These are phyloP conservation scores for Prochilodus magdalenae DNA, from an alignment of 2,113 vertebrate genomes.

Conservation along the genomic window DNA sequence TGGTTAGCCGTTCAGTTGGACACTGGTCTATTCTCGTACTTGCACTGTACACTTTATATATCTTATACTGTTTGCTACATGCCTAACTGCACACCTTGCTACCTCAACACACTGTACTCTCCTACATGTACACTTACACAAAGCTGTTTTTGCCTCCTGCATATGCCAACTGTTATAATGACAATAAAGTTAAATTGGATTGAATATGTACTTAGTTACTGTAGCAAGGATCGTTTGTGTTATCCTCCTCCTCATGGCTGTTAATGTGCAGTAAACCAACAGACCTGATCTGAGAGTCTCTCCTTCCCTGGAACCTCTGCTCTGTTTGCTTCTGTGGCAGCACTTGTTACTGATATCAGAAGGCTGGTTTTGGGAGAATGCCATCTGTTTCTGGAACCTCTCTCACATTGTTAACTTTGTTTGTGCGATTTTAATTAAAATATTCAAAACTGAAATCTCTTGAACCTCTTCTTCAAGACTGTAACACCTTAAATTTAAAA, in stretches of 20 bases:
- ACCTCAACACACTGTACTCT: too few species aligned
- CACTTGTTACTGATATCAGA: background rate
- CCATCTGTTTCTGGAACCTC: background rate
- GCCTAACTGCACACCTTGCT: too few species aligned
- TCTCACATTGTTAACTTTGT: background rate
- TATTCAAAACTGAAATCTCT: background rate
- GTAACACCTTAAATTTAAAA: background rate
- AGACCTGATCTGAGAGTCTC: conserved; percentile 24
- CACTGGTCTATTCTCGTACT: too few species aligned
- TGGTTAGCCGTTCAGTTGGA: too few species aligned
- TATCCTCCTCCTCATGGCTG: background rate
- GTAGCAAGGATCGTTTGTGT: background rate
- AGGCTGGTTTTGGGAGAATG: background rate
- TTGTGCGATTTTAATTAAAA: background rate
- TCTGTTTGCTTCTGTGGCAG: background rate
- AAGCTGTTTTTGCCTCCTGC: too few species aligned
- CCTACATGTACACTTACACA: too few species aligned
- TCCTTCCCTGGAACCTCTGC: background rate
- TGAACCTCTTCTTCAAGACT: background rate
- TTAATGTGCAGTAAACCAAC: conserved; percentile 26
- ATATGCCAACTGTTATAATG: too few species aligned
- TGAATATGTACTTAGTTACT: background rate
- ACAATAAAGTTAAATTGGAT: too few species aligned
- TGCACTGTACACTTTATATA: too few species aligned
- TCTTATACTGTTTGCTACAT: too few species aligned